phyloP scores from a whole-genome alignment of 2,888 invertebrate species.

The Eumacrocentrus americanus region DNA sequence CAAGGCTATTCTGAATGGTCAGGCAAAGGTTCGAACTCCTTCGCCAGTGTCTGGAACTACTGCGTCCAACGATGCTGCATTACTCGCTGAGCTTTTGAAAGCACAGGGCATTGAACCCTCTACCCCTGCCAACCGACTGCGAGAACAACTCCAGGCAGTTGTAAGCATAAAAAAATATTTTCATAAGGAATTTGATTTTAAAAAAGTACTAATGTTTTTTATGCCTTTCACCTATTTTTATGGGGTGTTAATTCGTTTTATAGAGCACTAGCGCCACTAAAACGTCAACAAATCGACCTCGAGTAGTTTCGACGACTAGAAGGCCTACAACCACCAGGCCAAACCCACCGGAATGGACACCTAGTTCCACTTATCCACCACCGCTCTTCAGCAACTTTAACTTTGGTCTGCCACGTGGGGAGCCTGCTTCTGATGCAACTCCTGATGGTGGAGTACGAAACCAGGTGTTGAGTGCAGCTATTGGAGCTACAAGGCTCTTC shows the following conservation, averaged over 20 bases:
- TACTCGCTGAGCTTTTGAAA: constrained; percentile 73
- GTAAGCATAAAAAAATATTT: constrained; percentile 60
- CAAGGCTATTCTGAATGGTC: constrained; percentile 46
- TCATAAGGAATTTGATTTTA: background rate
- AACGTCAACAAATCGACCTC: constrained; percentile 36
- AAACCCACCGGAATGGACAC: constrained; percentile 47
- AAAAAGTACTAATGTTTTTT: background rate
- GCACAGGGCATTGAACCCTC: constrained; percentile 76
- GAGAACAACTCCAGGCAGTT: constrained; percentile 66
- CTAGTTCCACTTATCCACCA: constrained; percentile 58
- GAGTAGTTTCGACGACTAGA: constrained; percentile 26
- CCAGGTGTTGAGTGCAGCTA: constrained; percentile 73
- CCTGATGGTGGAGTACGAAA: constrained; percentile 59
- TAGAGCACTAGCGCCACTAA: constrained; percentile 24
- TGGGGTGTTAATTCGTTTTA: background rate
- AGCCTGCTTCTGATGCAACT: constrained; percentile 6
- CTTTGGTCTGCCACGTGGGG: constrained; percentile 40
- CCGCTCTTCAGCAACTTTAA: constrained; percentile 54
- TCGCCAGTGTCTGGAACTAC: constrained; percentile 45
- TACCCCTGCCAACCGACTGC: constrained; percentile 68
- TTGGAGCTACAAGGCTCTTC: constrained; percentile 78
- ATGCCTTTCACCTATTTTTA: background rate
- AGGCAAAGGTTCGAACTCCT: constrained; percentile 41
- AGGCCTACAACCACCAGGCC: constrained; percentile 58
- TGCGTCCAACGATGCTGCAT: constrained; percentile 71